Conservation (phyloP, 2,888 invertebrate species). For the Bruchidius siliquastri region DNA sequence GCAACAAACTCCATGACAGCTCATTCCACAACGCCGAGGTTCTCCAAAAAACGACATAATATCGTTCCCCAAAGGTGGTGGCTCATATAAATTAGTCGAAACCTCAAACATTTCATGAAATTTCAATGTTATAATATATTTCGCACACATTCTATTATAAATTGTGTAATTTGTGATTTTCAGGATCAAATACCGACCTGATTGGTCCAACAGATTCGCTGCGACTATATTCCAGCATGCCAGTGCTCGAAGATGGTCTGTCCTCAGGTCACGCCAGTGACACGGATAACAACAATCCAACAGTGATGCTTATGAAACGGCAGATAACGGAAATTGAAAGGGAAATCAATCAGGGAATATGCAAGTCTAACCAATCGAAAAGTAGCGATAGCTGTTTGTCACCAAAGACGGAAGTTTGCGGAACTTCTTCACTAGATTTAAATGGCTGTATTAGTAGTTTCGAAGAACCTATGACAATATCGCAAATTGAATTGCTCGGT, state of each 20-base stretch:
- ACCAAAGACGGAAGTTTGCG: constrained; percentile 32
- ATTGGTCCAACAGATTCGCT: constrained; percentile 61
- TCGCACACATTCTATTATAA: too few species aligned
- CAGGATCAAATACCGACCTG: constrained; percentile 55
- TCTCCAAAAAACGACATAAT: too few species aligned
- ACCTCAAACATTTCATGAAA: too few species aligned
- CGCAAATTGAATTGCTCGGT: constrained; percentile 43
- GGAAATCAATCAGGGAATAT: constrained; percentile 61
- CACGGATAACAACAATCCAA: constrained; percentile 82
- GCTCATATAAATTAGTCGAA: too few species aligned
- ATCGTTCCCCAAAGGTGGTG: too few species aligned
- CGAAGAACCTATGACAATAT: constrained; percentile 39
- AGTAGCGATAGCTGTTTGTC: constrained; percentile 42
- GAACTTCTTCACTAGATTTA: constrained; percentile 37
- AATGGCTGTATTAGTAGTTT: constrained; percentile 42
- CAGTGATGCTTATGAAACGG: constrained; percentile 61
- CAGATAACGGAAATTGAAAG: constrained; percentile 71
- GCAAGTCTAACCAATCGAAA: constrained; percentile 38
- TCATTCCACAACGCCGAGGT: too few species aligned
- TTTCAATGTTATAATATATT: too few species aligned
- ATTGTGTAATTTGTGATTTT: constrained; percentile 13
- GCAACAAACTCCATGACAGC: too few species aligned
- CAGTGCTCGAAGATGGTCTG: constrained; percentile 88
- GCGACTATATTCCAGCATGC: constrained; percentile 74
- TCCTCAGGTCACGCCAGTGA: constrained; percentile 93